These are phyloP conservation scores for Campoletis sonorensis DNA, from an alignment of 1,140 invertebrate species.

Conservation along the genomic window DNA sequence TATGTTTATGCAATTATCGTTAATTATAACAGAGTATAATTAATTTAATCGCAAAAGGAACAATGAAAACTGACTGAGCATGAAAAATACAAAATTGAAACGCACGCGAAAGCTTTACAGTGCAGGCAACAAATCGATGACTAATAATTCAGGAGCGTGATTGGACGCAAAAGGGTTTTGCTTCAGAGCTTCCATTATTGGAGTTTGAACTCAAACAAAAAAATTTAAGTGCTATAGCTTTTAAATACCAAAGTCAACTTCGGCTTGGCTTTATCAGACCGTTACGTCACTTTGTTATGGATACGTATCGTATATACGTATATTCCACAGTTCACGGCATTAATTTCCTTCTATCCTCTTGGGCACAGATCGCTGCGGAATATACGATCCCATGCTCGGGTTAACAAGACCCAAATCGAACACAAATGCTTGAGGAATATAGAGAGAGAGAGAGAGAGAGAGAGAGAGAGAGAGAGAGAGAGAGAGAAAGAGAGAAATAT, in stretches of 20 bases:
- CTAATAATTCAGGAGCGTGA: neutral
- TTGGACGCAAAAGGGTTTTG: neutral
- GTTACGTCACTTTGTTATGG: conserved; percentile 45
- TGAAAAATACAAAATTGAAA: too few relatives aligned
- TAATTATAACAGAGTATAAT: too few relatives aligned
- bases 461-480: neutral
- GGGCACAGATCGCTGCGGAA: neutral
- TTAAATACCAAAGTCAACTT: neutral
- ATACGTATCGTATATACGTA: neutral
- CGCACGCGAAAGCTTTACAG: too few relatives aligned
- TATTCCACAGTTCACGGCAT: neutral
- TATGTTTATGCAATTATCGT: too few relatives aligned
- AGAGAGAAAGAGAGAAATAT: neutral
- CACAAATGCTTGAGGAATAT: neutral
- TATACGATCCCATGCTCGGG: neutral
- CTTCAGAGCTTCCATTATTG: neutral
- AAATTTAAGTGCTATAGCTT: too few relatives aligned
- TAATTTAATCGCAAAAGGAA: too few relatives aligned
- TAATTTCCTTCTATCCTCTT: neutral
- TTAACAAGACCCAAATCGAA: neutral
- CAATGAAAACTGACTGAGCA: too few relatives aligned
- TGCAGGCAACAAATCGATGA: too few relatives aligned
- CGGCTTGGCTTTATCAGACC: conserved; percentile 45
- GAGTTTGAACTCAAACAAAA: too few relatives aligned
- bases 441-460: neutral